These are phyloP conservation scores for Centroberyx gerrardi DNA, from an alignment of 2,797 vertebrate genomes.

Conservation along the genomic window DNA sequence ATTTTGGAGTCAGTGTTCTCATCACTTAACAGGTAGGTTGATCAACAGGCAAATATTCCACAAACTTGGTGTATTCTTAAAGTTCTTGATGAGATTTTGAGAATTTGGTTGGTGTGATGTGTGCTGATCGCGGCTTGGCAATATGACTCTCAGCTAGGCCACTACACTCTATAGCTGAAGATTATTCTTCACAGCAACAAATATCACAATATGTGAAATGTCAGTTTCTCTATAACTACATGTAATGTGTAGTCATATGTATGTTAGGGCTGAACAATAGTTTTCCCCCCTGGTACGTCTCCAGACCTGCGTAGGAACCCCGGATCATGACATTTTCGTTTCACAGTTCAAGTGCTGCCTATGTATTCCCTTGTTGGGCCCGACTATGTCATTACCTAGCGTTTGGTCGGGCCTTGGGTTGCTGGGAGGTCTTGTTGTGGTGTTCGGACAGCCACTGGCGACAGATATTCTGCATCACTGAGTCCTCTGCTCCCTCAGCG, in stretches of 20 bases:
- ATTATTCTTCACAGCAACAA: background rate
- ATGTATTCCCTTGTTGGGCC: slow-evolving; percentile 5
- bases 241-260: background rate
- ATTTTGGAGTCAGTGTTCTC: background rate
- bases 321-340: slow-evolving; percentile 4
- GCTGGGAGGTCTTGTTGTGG: slow-evolving; percentile 77
- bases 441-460: slow-evolving; percentile 94
- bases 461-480: slow-evolving; percentile 94
- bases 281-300: background rate
- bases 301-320: background rate
- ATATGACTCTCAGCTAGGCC: background rate
- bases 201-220: background rate
- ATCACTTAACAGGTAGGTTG: background rate
- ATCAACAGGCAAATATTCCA: background rate
- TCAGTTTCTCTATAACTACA: background rate
- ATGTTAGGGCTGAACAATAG: background rate
- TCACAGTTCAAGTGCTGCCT: background rate
- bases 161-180: background rate
- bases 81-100: background rate
- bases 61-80: background rate
- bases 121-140: background rate
- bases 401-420: slow-evolving; percentile 70
- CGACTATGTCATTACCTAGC: slow-evolving; percentile 55
- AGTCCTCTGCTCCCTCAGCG: slow-evolving; percentile 88
- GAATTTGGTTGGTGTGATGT: background rate